Evolutionary conservation across 2,888 invertebrate species (phyloP).

Genomic region (Palloptera scutellata): DNA sequence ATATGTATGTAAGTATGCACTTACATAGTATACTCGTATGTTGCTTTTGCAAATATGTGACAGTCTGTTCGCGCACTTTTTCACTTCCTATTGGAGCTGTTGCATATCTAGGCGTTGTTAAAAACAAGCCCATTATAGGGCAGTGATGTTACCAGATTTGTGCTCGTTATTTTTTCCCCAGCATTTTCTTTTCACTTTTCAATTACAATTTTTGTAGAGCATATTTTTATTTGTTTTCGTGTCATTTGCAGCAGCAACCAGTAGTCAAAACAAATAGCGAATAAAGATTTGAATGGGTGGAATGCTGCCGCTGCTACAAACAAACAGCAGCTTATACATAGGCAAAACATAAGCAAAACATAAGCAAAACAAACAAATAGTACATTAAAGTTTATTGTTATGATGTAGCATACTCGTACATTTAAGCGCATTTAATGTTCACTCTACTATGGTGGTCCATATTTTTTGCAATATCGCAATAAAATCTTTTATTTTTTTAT

Average conservation of each 20-base stretch:
- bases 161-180: constrained; percentile 9
- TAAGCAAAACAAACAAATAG: constrained; percentile 12
- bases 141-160: constrained; percentile 20
- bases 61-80: too few relatives aligned
- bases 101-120: too few relatives aligned
- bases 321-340: neutral
- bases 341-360: constrained; percentile 3
- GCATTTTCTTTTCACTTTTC: constrained; percentile 25
- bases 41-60: too few relatives aligned
- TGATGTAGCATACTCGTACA: constrained; percentile 27
- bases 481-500: too few relatives aligned
- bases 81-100: too few relatives aligned
- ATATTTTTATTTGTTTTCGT: neutral
- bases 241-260: constrained; percentile 4
- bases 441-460: too few relatives aligned
- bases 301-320: too few relatives aligned
- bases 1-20: too few relatives aligned
- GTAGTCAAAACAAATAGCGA: too few relatives aligned
- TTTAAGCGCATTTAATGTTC: constrained; percentile 2
- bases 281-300: too few relatives aligned
- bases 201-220: constrained; percentile 18
- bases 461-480: too few relatives aligned
- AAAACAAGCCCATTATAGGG: neutral
- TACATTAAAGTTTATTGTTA: constrained; percentile 28
- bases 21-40: too few relatives aligned